Conservation (phyloP, 2,888 invertebrate species). For the Leptinotarsa tumamoca region DNA sequence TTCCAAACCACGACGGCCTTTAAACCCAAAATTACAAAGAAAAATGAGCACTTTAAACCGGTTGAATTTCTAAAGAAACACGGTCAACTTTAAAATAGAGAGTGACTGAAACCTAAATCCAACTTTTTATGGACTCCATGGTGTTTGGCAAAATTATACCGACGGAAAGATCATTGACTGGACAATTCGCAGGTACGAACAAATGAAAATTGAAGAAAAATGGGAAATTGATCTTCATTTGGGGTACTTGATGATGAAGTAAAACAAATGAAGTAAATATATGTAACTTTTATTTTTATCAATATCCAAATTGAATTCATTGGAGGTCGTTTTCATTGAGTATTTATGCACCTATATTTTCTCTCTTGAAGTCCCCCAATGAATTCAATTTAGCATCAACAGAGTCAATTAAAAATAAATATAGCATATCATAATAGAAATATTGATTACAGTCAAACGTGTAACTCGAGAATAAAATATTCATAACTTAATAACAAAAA, state of each 20-base stretch:
- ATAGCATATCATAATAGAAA: conserved; percentile 45
- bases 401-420: conserved; percentile 40
- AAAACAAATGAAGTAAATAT: conserved; percentile 4
- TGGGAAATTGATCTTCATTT: neutral
- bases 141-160: too few species aligned
- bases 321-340: conserved; percentile 17
- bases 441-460: conserved; percentile 46
- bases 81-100: too few species aligned
- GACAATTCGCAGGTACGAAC: too few species aligned
- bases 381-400: conserved; percentile 26
- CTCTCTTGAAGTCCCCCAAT: conserved; percentile 46
- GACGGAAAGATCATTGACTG: too few species aligned
- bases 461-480: conserved; percentile 38
- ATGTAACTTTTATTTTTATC: conserved; percentile 20
- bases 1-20: too few species aligned
- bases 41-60: too few species aligned
- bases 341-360: conserved; percentile 57
- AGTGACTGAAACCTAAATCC: too few species aligned
- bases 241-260: neutral
- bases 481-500: conserved; percentile 31
- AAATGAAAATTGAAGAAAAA: too few species aligned
- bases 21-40: too few species aligned
- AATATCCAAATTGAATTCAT: conserved; percentile 12
- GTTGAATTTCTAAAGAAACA: too few species aligned
- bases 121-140: too few species aligned